Evolutionary conservation across 2,113 vertebrate genomes (phyloP), one percentile per base, ranked within the genome.

Genomic region (Rhombomys opimus): DNA sequence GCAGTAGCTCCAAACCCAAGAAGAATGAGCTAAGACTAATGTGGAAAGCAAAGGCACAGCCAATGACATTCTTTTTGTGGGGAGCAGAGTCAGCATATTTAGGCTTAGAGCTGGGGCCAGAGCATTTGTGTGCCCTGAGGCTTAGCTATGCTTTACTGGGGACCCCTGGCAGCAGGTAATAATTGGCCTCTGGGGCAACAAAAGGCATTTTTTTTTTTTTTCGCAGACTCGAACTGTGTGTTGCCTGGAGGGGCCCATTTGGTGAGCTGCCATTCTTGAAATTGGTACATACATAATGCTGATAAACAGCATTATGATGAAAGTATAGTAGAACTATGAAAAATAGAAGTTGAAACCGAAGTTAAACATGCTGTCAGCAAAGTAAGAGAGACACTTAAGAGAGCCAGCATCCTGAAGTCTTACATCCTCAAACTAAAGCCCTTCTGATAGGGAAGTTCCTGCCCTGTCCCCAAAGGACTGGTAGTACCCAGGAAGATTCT

Each of bases 81-180:
- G 96, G 96, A 96, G 92, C 97, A 98, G 97, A 96, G 96, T 97
- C 96, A 96, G 97, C 97, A 90, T 41, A 50, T 77, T 17, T 8
- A 50, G 75, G 41, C 46, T 97, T 95, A 95, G 97, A 98, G 98
- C 96, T 97, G 98, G 72, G 20, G 8, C 72, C n/a, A 41, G n/a
- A 93, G 27, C 97, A 97, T 97, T 97, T 96, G 68, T 96, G 81
- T 41, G 87, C 94, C 94, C 92, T 25, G 41, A 70, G 86, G 84
- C 97, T 96, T 73, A 92, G 96, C 97, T 98, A 96, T 93, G 98
- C 87, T 75, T 97, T 93, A 96, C 94, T 96, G 96, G 97, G 80
- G 93, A 91, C 91, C 90, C 72, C 89, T 84, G 97, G 95, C 81
- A 96, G 50, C 95, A 97, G 97, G 93, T 30, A 80, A 7, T 95